Conservation (phyloP, 2,113 vertebrate genomes). For the Hyperopisus bebe region DNA sequence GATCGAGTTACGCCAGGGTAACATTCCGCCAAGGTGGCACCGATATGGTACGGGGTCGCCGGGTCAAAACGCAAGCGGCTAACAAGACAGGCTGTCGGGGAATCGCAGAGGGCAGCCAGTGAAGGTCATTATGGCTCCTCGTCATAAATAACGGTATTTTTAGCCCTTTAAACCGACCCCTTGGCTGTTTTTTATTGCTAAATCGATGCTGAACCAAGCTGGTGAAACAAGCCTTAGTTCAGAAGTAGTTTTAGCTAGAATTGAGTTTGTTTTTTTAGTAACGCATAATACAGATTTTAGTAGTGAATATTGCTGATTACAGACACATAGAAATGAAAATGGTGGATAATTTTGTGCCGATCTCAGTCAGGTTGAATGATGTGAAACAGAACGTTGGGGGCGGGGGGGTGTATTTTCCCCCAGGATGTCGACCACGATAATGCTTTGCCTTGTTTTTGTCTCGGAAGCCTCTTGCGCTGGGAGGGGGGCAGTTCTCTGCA, state of each 20-base stretch:
- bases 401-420: not conserved
- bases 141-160: not conserved
- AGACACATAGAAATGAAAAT: not conserved
- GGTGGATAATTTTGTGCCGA: not conserved
- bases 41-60: not conserved
- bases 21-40: not conserved
- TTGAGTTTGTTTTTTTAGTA: not conserved
- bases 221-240: not conserved
- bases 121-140: not conserved
- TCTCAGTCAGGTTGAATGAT: not conserved
- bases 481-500: not conserved
- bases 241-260: not conserved
- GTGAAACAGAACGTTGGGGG: not conserved
- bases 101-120: not conserved
- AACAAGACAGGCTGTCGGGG: not conserved
- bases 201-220: not conserved
- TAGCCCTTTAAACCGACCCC: not conserved
- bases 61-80: not conserved
- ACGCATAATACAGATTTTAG: not conserved
- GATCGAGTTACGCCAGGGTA: not conserved
- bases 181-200: not conserved
- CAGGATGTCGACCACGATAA: not conserved
- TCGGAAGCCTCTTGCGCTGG: not conserved
- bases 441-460: not conserved
- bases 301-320: not conserved